Base-by-base conservation (phyloP, 2,113 vertebrate species). In the Melanerpes formicivorus region DNA sequence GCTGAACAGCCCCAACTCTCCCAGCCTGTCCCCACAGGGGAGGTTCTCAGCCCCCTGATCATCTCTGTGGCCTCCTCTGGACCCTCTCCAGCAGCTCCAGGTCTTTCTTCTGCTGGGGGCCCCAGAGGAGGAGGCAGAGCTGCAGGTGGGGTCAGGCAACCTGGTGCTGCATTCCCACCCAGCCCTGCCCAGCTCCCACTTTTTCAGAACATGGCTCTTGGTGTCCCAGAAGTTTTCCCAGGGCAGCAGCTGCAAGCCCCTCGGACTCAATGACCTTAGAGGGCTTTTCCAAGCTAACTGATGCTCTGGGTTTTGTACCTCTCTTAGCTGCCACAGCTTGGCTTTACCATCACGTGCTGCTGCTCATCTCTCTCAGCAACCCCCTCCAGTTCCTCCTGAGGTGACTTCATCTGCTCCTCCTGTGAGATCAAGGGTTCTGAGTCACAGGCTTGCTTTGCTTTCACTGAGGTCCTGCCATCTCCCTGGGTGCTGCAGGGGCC, bases 331-430 rank as follows among this genome's bases (percentile, higher is more conserved):
- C 17, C 55, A 42, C 59, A 19, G 0, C 14, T 6, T 14, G 27
- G 4, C 3, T 1, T 19, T 54, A 6, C 27, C 13, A 3, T 21
- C 5, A 0, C 5, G 0, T 16, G 23, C 55, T 44, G 9, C 17
- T 34, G 32, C 74, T 50, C 74, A 13, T 8, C 3, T 1, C 18
- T 2, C 58, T 5, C 59, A 63, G 46, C 56, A 22, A 77, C 4
- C 86, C 56, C 11, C 4, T 83, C 12, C 50, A 11, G n/a, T 3
- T 73, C 64, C 59, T 66, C 79, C 64, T 34, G 60, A 56, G 84
- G 4, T 84, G 71, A 59, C 25, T 50, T 76, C 76, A 42, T 5
- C 2, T n/a, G 6, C 14, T 65, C 5, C 23, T 56, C 7, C 37
- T 10, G 30, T 54, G 71, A 78, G 63, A 73, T 63, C 25, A 58